Evolutionary conservation across 2,888 invertebrate genomes (phyloP).

Genomic region (Choreutis nemorana): DNA sequence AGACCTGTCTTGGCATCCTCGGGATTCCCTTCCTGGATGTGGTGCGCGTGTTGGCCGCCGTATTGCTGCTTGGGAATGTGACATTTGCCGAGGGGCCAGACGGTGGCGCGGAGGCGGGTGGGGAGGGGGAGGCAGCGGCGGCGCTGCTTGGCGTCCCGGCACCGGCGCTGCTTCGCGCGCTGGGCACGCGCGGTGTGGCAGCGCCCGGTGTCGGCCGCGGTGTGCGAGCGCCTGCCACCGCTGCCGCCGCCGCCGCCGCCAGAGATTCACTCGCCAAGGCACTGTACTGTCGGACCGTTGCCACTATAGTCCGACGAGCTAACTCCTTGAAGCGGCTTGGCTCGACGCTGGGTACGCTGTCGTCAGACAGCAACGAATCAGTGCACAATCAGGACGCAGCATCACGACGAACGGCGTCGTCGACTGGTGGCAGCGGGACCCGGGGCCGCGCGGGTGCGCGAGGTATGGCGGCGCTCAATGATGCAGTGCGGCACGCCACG

Average conservation of each 20-base stretch:
- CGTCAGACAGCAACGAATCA: slow-evolving; percentile 92
- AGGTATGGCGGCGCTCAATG: slow-evolving; percentile 91
- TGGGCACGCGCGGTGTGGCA: slow-evolving; percentile 83
- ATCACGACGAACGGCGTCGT: slow-evolving; percentile 86
- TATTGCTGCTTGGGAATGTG: slow-evolving; percentile 90
- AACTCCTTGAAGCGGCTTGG: slow-evolving; percentile 90
- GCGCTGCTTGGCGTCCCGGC: slow-evolving; percentile 78
- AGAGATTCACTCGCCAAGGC: slow-evolving; percentile 91
- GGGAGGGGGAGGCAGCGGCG: slow-evolving; percentile 86
- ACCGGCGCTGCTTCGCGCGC: slow-evolving; percentile 78
- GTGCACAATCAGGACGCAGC: slow-evolving; percentile 89
- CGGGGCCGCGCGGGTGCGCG: slow-evolving; percentile 79
- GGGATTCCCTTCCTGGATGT: slow-evolving; percentile 96
- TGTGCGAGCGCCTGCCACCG: slow-evolving; percentile 80
- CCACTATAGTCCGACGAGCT: slow-evolving; percentile 90
- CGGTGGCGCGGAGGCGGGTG: slow-evolving; percentile 79
- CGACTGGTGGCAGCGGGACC: slow-evolving; percentile 77
- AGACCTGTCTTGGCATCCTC: slow-evolving; percentile 86
- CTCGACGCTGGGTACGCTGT: slow-evolving; percentile 83
- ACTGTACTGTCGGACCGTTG: slow-evolving; percentile 92
- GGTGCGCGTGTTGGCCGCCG: slow-evolving; percentile 89
- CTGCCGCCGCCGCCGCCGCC: slow-evolving; percentile 87
- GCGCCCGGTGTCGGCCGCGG: slow-evolving; percentile 80
- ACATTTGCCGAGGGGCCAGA: slow-evolving; percentile 84
- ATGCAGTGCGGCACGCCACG: slow-evolving; percentile 91